A percentile compares a stretch with the other conserved stretches of the same genome.
Evolutionary conservation across 2,797 vertebrate genomes (phyloP).

Genomic region (Darevskia nairensis): DNA sequence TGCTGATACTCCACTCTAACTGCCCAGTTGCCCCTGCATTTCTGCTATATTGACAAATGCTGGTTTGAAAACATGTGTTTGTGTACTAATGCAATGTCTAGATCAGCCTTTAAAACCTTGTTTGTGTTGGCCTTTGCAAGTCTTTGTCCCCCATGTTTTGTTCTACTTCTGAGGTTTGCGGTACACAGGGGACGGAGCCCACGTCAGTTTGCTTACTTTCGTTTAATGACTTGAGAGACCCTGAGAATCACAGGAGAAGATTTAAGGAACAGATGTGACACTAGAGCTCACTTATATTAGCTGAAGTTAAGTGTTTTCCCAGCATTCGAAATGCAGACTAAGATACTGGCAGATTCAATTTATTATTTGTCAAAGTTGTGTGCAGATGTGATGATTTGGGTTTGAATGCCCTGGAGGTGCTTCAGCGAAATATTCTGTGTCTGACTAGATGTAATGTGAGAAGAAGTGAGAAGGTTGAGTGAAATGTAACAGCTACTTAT

Average conservation of each 20-base stretch:
- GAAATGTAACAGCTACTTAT: conserved; percentile 28
- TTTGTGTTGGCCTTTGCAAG: conserved; percentile 10
- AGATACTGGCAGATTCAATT: conserved; percentile 23
- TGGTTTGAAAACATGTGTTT: not conserved
- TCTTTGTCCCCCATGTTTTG: not conserved
- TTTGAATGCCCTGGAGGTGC: not conserved
- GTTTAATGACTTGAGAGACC: conserved; percentile 54
- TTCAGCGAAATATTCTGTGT: conserved; percentile 24
- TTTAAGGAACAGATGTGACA: conserved; percentile 54
- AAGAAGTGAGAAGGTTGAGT: conserved; percentile 8
- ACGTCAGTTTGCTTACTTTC: conserved; percentile 14
- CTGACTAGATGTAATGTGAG: conserved; percentile 24
- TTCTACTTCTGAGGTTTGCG: not conserved
- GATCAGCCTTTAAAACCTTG: conserved; percentile 4
- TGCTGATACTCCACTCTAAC: not conserved
- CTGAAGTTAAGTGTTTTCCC: conserved; percentile 28
- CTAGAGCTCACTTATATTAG: conserved; percentile 37
- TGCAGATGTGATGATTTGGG: conserved; percentile 36
- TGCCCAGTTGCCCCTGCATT: not conserved
- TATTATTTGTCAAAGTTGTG: conserved; percentile 38
- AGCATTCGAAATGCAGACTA: conserved; percentile 27
- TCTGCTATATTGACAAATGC: not conserved
- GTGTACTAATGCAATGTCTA: not conserved
- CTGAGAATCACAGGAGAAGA: conserved; percentile 15
- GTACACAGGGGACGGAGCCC: not conserved